Evolutionary conservation across 2,888 invertebrate species (phyloP).

Genomic region (Mechanitis messenoides): DNA sequence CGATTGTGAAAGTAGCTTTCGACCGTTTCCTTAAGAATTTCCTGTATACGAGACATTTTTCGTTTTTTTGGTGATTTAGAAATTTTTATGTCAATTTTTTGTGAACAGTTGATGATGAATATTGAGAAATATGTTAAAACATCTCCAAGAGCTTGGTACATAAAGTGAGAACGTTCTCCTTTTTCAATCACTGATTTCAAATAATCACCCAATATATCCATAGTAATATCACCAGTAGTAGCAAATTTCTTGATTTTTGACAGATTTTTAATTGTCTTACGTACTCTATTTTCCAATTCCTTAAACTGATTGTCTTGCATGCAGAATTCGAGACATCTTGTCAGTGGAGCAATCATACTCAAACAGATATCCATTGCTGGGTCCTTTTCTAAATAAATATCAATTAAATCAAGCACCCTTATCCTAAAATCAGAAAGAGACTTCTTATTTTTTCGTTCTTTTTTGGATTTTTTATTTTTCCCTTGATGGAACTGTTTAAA

Average conservation of each 20-base stretch:
- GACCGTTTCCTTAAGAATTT: conserved; percentile 73
- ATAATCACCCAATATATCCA: conserved; percentile 72
- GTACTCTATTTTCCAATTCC: conserved; percentile 79
- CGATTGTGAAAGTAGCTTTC: conserved; percentile 79
- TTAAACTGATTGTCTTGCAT: conserved; percentile 81
- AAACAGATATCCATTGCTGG: conserved; percentile 82
- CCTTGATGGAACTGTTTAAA: conserved; percentile 80
- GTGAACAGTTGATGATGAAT: conserved; percentile 79
- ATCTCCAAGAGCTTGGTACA: conserved; percentile 81
- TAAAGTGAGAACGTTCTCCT: conserved; percentile 78
- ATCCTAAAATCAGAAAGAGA: conserved; percentile 83
- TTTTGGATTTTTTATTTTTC: conserved; percentile 70
- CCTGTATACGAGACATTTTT: conserved; percentile 55
- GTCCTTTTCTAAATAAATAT: conserved; percentile 82
- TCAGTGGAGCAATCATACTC: conserved; percentile 82
- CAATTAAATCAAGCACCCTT: conserved; percentile 84
- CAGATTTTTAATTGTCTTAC: conserved; percentile 78
- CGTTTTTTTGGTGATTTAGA: conserved; percentile 48
- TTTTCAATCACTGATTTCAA: conserved; percentile 78
- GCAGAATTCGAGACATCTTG: conserved; percentile 81
- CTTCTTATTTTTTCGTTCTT: conserved; percentile 79
- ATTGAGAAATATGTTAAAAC: conserved; percentile 79
- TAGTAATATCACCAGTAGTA: conserved; percentile 72
- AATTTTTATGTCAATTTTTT: conserved; percentile 58
- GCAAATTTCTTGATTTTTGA: conserved; percentile 78